phyloP scores from a whole-genome alignment of 2,113 vertebrate species.

The Oreochromis tanganicae region DNA sequence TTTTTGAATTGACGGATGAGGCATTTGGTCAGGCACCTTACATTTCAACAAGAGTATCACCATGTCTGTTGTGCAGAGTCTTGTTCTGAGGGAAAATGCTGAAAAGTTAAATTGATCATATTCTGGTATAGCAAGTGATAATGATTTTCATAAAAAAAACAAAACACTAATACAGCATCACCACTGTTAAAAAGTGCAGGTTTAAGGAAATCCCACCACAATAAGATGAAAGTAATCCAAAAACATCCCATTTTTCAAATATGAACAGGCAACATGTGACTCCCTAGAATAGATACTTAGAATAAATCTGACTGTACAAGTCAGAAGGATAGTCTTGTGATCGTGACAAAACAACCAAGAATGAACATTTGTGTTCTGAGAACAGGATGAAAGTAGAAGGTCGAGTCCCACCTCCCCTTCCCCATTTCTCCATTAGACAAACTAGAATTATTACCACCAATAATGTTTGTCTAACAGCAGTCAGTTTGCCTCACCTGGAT shows the following conservation, averaged over 20 bases:
- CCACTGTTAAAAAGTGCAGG: background rate
- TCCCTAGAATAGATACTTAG: background rate
- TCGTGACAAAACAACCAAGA: background rate
- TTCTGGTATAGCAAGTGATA: background rate
- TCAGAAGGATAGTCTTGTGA: conserved; percentile 22
- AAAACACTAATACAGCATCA: background rate
- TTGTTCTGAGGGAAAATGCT: conserved; percentile 57
- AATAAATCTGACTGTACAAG: background rate
- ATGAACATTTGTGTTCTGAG: background rate
- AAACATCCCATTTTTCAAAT: background rate
- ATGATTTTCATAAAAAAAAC: background rate
- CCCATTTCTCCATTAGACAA: background rate
- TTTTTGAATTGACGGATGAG: conserved; percentile 9
- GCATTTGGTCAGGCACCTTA: conserved; percentile 11
- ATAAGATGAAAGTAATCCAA: background rate
- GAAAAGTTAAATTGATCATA: conserved; percentile 4
- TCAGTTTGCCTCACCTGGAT: background rate
- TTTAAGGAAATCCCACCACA: background rate
- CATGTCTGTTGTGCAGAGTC: conserved; percentile 30
- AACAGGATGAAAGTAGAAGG: conserved; percentile 3
- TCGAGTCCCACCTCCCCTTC: background rate
- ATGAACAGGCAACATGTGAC: background rate
- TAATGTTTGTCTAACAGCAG: background rate
- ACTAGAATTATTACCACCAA: background rate
- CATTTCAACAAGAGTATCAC: conserved; percentile 39